Evolutionary conservation across 1,140 invertebrate genomes (phyloP), one percentile per base, ranked within the genome.

Genomic region (Sitodiplosis mosellana): DNA sequence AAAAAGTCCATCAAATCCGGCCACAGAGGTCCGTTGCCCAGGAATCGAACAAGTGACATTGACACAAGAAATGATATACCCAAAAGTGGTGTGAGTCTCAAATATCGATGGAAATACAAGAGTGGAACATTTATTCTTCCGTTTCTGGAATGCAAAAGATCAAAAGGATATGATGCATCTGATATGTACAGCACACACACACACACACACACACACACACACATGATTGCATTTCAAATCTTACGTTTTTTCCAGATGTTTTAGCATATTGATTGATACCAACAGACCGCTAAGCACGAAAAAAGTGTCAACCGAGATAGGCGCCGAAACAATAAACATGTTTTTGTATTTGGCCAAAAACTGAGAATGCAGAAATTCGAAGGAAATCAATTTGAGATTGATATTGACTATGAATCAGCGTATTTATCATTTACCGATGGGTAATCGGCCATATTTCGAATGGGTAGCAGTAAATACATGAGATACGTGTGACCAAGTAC

Each of bases 401-500:
- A n/a, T n/a, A n/a, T n/a, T n/a, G n/a, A n/a, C n/a, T n/a, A n/a
- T n/a, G n/a, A n/a, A n/a, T n/a, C n/a, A n/a, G n/a, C n/a, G n/a
- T n/a, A n/a, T n/a, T n/a, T n/a, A n/a, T 7, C 36, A 5, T 38
- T 38, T n/a, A 38, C 36, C 15, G 15, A 14, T n/a, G 15, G 3
- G 12, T 14, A 38, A 5, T 38, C 12, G 2, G 14, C n/a, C n/a
- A n/a, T n/a, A 27, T 27, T 27, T 27, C 10, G 27, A 42, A 12
- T 17, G 11, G 15, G 15, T 18, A 11, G 2, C 41, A 20, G 4
- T 20, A 42, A 42, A 20, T 12, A 11, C 5, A 2, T 4, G 2
- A 42, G 11, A 42, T 10, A 22, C 7, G 33, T 40, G 42, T 48
- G 33, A n/a, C 33, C 38, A 14, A 40, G 49, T 38, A 50, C 34